Evolutionary conservation across 2,113 vertebrate genomes (phyloP).

Genomic region (Penelope pileata): DNA sequence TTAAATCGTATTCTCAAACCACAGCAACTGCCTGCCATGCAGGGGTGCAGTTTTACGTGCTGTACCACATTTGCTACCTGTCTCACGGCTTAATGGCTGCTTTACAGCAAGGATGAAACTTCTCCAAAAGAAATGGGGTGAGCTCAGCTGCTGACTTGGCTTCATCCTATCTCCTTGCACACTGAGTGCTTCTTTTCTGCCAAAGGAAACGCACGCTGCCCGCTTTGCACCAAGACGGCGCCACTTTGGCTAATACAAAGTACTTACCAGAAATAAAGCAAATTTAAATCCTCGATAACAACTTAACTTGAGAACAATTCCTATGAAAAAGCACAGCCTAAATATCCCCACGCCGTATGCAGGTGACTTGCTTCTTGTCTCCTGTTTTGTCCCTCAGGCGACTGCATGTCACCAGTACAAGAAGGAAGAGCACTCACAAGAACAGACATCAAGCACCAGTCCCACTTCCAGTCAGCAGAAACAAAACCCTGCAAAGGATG

Average conservation of each 20-base stretch:
- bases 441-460: neutral
- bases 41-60: neutral
- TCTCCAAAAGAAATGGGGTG: neutral
- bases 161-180: neutral
- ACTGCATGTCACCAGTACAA: neutral
- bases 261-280: neutral
- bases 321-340: neutral
- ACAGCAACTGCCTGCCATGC: neutral
- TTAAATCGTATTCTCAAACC: neutral
- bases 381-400: accelerated
- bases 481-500: neutral
- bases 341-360: neutral
- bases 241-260: neutral
- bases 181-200: neutral
- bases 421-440: neutral
- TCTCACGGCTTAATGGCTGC: neutral
- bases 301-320: neutral
- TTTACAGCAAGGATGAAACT: neutral
- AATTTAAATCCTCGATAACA: neutral
- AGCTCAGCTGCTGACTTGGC: neutral
- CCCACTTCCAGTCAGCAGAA: neutral
- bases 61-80: neutral
- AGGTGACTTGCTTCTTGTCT: neutral
- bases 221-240: neutral
- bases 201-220: neutral